Percentiles rank a stretch among this genome's conserved stretches.
Conservation (phyloP, 37 sponge, comb jelly and placozoan genomes). For the Halichondria panicea region DNA sequence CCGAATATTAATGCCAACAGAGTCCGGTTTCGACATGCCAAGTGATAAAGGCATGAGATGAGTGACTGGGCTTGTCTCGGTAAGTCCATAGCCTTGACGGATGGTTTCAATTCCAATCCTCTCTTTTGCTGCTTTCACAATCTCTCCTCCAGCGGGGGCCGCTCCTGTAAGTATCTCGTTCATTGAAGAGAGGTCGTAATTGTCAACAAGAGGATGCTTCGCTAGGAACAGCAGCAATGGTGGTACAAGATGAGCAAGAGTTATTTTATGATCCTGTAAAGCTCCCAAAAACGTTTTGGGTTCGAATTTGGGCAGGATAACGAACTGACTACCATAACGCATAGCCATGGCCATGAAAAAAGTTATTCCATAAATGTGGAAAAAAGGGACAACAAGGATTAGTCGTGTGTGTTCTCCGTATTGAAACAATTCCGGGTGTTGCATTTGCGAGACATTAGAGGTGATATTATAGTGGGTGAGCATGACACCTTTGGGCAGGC, state of each 20-base stretch:
- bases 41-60: conserved; percentile 28
- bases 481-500: conserved; percentile 94
- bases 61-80: conserved; percentile 80
- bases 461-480: conserved; percentile 71
- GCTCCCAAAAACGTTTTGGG: conserved; percentile 67
- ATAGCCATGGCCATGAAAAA: conserved; percentile 45
- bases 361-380: conserved; percentile 83
- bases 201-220: conserved; percentile 74
- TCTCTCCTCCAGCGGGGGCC: conserved; percentile 84
- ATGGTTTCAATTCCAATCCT: conserved; percentile 34
- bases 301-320: conserved; percentile 75
- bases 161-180: conserved; percentile 67
- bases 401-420: background rate
- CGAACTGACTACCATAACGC: conserved; percentile 44
- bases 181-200: conserved; percentile 75
- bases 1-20: conserved; percentile 55
- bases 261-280: conserved; percentile 46
- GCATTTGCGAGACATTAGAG: conserved; percentile 56
- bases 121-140: conserved; percentile 36
- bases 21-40: conserved; percentile 32
- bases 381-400: conserved; percentile 73
- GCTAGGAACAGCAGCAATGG: conserved; percentile 84
- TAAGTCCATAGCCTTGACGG: conserved; percentile 82
- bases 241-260: conserved; percentile 64
- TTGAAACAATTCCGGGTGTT: conserved; percentile 35